Conservation (phyloP, 2,888 invertebrate genomes). For the Oegoconia quadripuncta region DNA sequence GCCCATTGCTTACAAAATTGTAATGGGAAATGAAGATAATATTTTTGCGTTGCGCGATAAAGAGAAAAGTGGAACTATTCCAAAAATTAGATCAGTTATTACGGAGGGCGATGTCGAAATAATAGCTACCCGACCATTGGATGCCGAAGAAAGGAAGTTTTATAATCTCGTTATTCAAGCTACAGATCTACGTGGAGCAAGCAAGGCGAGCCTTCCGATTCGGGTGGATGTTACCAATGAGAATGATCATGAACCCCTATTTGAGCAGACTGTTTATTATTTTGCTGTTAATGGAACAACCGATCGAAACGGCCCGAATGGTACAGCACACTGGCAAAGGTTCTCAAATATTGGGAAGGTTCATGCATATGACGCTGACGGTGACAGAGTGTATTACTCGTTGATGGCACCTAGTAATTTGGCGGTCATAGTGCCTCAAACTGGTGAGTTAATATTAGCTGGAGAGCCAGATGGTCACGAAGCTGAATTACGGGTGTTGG, state of each 20-base stretch:
- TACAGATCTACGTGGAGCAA: constrained; percentile 87
- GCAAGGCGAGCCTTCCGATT: constrained; percentile 89
- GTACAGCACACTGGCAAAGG: constrained; percentile 83
- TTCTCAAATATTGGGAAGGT: constrained; percentile 92
- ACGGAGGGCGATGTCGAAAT: constrained; percentile 84
- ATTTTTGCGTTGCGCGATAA: constrained; percentile 86
- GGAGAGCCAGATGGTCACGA: constrained; percentile 86
- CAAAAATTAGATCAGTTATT: constrained; percentile 73
- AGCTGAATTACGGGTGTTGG: constrained; percentile 86
- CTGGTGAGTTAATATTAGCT: constrained; percentile 91
- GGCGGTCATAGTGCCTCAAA: constrained; percentile 94
- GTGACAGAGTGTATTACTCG: constrained; percentile 94
- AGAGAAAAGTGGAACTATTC: constrained; percentile 55
- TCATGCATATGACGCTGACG: constrained; percentile 92
- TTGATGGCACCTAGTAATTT: constrained; percentile 88
- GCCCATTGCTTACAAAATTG: constrained; percentile 88
- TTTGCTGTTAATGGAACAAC: constrained; percentile 85
- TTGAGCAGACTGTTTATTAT: constrained; percentile 87
- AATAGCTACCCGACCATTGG: constrained; percentile 87
- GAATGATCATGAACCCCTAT: constrained; percentile 95
- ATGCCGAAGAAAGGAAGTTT: constrained; percentile 85
- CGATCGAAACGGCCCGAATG: constrained; percentile 79
- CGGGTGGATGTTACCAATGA: constrained; percentile 88
- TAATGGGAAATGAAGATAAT: constrained; percentile 86
- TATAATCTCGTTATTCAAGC: constrained; percentile 90